Evolutionary conservation across 2,797 vertebrate genomes (phyloP), one percentile per base, ranked within the genome.

Genomic region (Brachyrhaphis roseni): DNA sequence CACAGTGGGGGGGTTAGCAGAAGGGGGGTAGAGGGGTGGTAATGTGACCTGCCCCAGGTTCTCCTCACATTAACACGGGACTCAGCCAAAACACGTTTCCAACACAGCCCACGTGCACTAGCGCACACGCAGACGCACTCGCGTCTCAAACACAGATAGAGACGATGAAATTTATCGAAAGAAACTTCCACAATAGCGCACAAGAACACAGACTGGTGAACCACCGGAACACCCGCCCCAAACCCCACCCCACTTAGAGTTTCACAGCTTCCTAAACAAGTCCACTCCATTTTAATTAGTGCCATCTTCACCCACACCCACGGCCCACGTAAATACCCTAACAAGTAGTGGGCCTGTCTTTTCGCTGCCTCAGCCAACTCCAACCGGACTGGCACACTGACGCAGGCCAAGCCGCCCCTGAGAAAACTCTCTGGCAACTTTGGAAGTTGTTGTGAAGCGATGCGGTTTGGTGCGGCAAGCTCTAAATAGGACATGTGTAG

Each of bases 221-320:
- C 72, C 49, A 39, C 73, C 36, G 41, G 74, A 28, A 11, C n/a
- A n/a, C 74, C 34, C 39, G 76, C 87, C 82, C 77, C 34, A 2
- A n/a, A 15, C 51, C 91, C 78, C 77, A 1, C 81, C 88, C 91
- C 89, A 90, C 89, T 92, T 85, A 86, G 89, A 92, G 90, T 94
- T 96, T 96, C 95, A 96, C 95, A 96, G 95, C 94, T 96, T 96
- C 95, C 94, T 93, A 95, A 96, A 96, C 95, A 96, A 96, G 95
- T 96, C 92, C 88, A 83, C 83, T 93, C 84, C 92, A 92, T 95
- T 94, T 95, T 94, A 95, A 95, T 95, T 95, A 94, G 90, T 92
- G 94, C 93, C 92, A 93, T 93, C 90, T 92, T 93, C 93, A 91
- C 92, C 92, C 93, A 94, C 92, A 90, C 93, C 93, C 94, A 93